Conservation (phyloP, 2,888 invertebrate species). For the Cenopis cana region DNA sequence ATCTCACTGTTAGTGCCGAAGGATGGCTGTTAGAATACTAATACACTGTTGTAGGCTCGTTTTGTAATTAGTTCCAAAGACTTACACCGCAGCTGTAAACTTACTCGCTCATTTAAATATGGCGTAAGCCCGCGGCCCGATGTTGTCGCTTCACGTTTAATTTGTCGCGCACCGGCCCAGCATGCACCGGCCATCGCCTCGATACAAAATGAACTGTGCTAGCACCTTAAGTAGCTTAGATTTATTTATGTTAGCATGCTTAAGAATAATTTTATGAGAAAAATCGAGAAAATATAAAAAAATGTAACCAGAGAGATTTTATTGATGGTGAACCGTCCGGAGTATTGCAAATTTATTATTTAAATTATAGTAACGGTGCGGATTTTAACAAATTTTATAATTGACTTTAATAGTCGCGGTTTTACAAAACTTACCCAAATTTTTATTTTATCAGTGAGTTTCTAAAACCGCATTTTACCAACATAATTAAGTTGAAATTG, state of each 20-base stretch:
- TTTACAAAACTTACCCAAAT: conserved; percentile 23
- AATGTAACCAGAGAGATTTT: conserved; percentile 57
- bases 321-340: conserved; percentile 71
- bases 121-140: conserved; percentile 17
- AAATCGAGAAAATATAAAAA: conserved; percentile 54
- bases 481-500: conserved; percentile 58
- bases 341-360: conserved; percentile 50
- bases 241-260: conserved; percentile 82
- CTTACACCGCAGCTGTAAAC: conserved; percentile 16
- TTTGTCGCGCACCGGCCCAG: conserved; percentile 16
- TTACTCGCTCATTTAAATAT: conserved; percentile 18
- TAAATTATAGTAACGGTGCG: conserved; percentile 34
- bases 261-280: conserved; percentile 65
- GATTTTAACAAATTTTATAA: conserved; percentile 43
- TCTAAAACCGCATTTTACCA: conserved; percentile 50
- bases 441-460: conserved; percentile 44
- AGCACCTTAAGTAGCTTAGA: conserved; percentile 63
- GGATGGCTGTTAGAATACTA: background rate
- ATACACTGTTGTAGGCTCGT: background rate
- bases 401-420: conserved; percentile 41
- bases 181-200: background rate
- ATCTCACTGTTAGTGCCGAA: background rate
- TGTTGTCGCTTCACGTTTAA: conserved; percentile 23
- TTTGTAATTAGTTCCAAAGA: background rate
- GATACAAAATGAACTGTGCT: conserved; percentile 27